Evolutionary conservation across 2,888 invertebrate genomes (phyloP).

Genomic region (Morinoia aosen): DNA sequence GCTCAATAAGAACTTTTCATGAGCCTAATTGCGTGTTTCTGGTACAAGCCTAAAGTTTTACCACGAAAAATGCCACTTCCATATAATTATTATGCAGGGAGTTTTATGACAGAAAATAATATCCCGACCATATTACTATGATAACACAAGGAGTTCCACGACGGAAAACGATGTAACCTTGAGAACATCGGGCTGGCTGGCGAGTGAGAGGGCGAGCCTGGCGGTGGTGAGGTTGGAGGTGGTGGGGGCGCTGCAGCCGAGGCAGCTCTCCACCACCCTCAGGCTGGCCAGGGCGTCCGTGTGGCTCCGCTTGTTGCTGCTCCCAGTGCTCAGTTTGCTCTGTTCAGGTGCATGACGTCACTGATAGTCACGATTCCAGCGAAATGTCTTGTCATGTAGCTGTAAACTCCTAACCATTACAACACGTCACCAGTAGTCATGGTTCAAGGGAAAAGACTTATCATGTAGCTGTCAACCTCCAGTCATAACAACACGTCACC

Average conservation of each 20-base stretch:
- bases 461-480: too few species aligned
- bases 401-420: not conserved
- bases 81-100: too few species aligned
- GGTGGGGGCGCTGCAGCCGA: constrained; percentile 66
- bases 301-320: constrained; percentile 58
- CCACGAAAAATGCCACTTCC: too few species aligned
- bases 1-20: too few species aligned
- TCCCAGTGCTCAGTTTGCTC: constrained; percentile 55
- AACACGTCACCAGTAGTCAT: not conserved
- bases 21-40: too few species aligned
- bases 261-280: constrained; percentile 65
- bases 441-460: too few species aligned
- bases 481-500: too few species aligned
- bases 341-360: not conserved
- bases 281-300: constrained; percentile 67
- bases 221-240: constrained; percentile 59
- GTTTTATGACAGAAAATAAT: too few species aligned
- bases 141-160: too few species aligned
- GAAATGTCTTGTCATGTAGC: not conserved
- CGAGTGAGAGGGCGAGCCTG: constrained; percentile 63
- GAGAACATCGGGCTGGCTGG: constrained; percentile 62
- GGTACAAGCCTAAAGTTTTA: too few species aligned
- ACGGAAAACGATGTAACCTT: constrained; percentile 53
- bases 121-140: too few species aligned
- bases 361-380: not conserved